phyloP scores from a whole-genome alignment of 2,888 invertebrate species.

The Dromius quadrimaculatus region DNA sequence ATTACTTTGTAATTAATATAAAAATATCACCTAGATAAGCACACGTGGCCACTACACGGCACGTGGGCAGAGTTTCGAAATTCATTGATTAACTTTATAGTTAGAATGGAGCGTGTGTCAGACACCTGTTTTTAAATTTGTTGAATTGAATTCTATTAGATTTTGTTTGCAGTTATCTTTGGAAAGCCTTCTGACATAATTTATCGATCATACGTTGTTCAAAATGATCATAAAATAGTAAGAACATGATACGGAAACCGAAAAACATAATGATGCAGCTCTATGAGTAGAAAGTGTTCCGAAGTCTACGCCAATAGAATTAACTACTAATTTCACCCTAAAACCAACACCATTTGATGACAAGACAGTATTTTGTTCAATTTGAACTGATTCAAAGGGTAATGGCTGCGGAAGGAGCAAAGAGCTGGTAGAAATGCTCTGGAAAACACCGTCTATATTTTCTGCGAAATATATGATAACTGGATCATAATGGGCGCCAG shows the following conservation, averaged over 20 bases:
- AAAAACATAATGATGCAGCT: too few species aligned
- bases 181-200: too few species aligned
- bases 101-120: neutral
- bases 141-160: constrained; percentile 14
- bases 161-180: neutral
- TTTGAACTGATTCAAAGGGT: too few species aligned
- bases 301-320: constrained; percentile 1
- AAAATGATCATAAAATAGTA: neutral
- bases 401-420: neutral
- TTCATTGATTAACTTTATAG: constrained; percentile 42
- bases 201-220: too few species aligned
- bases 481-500: neutral
- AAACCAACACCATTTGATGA: too few species aligned
- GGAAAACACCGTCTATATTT: neutral
- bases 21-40: constrained; percentile 49
- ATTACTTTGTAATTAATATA: constrained; percentile 51
- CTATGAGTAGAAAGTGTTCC: too few species aligned
- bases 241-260: constrained; percentile 1
- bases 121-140: constrained; percentile 13
- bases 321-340: too few species aligned
- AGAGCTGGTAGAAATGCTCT: neutral
- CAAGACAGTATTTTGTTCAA: too few species aligned
- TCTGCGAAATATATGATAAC: neutral
- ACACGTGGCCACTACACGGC: constrained; percentile 23
- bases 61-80: constrained; percentile 44